phyloP scores from a whole-genome alignment of 2,888 invertebrate species.

The Nasonia oneida region DNA sequence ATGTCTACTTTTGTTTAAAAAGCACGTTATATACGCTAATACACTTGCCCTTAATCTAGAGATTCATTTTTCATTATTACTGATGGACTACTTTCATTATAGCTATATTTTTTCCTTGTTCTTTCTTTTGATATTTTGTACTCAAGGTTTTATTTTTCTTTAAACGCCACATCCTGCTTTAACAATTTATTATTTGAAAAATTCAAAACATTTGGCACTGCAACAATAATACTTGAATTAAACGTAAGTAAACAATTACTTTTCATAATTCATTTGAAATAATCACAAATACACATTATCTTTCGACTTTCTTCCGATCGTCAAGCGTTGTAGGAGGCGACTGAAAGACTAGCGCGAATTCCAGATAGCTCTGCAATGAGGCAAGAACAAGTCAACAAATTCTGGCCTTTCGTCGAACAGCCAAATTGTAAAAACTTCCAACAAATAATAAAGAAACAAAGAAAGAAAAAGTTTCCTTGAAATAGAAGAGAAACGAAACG shows the following conservation, averaged over 20 bases:
- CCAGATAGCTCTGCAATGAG: conserved; percentile 68
- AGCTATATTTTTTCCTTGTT: conserved; percentile 57
- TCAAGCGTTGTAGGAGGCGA: conserved; percentile 40
- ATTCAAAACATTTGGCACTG: conserved; percentile 63
- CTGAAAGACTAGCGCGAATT: conserved; percentile 65
- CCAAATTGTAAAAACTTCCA: conserved; percentile 57
- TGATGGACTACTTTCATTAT: conserved; percentile 56
- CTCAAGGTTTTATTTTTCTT: conserved; percentile 58
- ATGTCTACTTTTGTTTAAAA: conserved; percentile 59
- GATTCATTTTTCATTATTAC: conserved; percentile 55
- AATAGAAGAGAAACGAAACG: conserved; percentile 55
- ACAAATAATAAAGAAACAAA: conserved; percentile 56
- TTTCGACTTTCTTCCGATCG: conserved; percentile 44
- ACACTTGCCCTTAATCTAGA: conserved; percentile 58
- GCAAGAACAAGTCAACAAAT: conserved; percentile 69
- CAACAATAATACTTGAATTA: conserved; percentile 63
- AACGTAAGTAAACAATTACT: conserved; percentile 61
- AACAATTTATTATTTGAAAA: conserved; percentile 53
- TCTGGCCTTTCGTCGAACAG: conserved; percentile 50
- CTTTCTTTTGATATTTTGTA: conserved; percentile 63
- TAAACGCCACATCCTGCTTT: conserved; percentile 44
- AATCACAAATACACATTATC: conserved; percentile 53
- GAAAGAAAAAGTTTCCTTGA: conserved; percentile 49
- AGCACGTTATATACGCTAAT: conserved; percentile 60
- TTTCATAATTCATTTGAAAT: conserved; percentile 63